Percentiles rank a stretch among this genome's conserved stretches.
phyloP scores from a whole-genome alignment of 2,888 invertebrate genomes.

The Apotomis turbidana region DNA sequence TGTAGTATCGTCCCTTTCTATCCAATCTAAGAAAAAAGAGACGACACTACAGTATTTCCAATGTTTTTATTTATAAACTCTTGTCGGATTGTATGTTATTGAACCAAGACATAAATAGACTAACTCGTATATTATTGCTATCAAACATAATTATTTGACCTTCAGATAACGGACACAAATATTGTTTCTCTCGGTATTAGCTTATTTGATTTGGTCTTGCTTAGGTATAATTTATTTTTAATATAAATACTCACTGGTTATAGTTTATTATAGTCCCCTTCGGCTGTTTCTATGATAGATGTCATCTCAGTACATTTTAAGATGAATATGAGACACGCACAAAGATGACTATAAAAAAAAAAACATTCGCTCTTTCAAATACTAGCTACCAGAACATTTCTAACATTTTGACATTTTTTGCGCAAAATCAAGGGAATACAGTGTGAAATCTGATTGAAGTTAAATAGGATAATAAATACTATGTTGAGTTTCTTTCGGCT shows the following conservation, averaged over 20 bases:
- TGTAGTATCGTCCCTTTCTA: too few species aligned
- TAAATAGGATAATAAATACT: too few species aligned
- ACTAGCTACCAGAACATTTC: conserved; percentile 25
- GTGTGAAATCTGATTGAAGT: background rate
- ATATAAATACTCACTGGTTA: conserved; percentile 31
- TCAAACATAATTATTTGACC: background rate
- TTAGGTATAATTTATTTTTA: background rate
- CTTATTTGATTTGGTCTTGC: background rate
- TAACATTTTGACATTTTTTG: conserved; percentile 7
- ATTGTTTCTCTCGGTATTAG: background rate
- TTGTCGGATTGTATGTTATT: background rate
- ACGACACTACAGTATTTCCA: too few species aligned
- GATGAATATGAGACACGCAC: too few species aligned
- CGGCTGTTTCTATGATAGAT: too few species aligned
- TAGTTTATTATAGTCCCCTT: too few species aligned
- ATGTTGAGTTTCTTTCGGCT: too few species aligned
- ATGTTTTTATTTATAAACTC: too few species aligned
- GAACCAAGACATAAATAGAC: background rate
- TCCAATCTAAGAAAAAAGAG: too few species aligned
- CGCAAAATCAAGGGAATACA: conserved; percentile 8
- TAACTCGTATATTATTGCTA: background rate
- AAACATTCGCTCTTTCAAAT: conserved; percentile 19
- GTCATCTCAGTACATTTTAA: too few species aligned
- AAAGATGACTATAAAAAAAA: too few species aligned
- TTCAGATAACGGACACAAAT: conserved; percentile 2